Evolutionary conservation across 2,888 invertebrate species (phyloP).

Genomic region (Melanostoma mellinum): DNA sequence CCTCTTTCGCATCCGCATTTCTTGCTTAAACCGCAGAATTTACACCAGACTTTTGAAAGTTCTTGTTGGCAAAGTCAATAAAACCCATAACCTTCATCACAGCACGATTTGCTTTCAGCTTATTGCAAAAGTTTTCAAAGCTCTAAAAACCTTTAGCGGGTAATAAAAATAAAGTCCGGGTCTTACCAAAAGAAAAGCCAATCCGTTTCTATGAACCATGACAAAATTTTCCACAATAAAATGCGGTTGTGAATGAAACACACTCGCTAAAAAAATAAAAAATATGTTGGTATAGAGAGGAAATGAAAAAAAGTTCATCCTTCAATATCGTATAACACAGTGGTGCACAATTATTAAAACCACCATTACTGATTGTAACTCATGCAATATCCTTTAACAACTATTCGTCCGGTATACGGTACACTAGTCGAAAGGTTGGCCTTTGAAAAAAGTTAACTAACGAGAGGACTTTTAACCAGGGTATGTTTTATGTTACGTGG

Average conservation of each 20-base stretch:
- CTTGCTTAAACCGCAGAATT: conserved; percentile 12
- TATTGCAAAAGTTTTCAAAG: conserved; percentile 51
- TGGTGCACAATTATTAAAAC: conserved; percentile 39
- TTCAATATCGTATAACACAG: conserved; percentile 35
- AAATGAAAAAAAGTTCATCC: conserved; percentile 2
- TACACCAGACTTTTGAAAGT: conserved; percentile 17
- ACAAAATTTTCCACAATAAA: conserved; percentile 58
- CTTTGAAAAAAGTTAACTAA: conserved; percentile 56
- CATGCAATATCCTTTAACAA: conserved; percentile 56
- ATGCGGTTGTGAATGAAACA: conserved; percentile 7
- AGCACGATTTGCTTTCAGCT: conserved; percentile 9
- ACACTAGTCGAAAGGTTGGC: conserved; percentile 9
- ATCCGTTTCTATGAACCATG: conserved; percentile 61
- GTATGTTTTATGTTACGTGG: conserved; percentile 13
- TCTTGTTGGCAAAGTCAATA: conserved; percentile 42
- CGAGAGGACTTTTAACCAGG: conserved; percentile 47
- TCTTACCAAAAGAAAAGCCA: conserved; percentile 37
- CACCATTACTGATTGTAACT: conserved; percentile 44
- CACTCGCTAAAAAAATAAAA: not conserved
- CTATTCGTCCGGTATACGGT: conserved; percentile 47
- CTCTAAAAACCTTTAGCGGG: conserved; percentile 33
- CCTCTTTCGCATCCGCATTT: not conserved
- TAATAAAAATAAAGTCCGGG: conserved; percentile 45
- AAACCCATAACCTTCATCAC: conserved; percentile 42
- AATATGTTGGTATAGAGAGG: not conserved